Percentiles rank a stretch among this genome's conserved stretches.
Conservation (phyloP, 2,113 vertebrate species). For the Alethe castanea region DNA sequence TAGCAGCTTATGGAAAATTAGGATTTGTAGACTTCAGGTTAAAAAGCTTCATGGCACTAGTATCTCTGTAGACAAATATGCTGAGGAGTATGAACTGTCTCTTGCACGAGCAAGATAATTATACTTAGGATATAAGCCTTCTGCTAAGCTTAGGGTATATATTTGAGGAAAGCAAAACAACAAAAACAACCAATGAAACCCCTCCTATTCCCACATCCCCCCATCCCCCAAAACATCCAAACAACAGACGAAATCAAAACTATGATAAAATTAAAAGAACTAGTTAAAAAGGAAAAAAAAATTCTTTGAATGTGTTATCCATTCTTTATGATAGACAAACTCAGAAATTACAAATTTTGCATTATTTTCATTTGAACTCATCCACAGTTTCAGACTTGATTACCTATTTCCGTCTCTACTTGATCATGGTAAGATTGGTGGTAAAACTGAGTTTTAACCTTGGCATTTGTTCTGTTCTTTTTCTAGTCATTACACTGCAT, state of each 20-base stretch:
- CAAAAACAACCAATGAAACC: rapidly evolving
- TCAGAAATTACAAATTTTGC: background rate
- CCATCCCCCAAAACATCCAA: background rate
- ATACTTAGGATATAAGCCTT: background rate
- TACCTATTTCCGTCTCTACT: background rate
- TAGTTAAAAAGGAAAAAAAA: background rate
- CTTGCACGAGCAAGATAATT: background rate
- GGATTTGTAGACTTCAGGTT: background rate
- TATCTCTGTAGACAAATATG: background rate
- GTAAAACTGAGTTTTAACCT: background rate
- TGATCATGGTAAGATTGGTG: background rate
- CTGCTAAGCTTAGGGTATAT: background rate
- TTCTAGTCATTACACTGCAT: background rate
- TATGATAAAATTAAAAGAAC: background rate
- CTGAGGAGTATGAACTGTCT: background rate
- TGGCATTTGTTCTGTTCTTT: background rate
- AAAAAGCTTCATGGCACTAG: background rate
- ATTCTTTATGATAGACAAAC: background rate
- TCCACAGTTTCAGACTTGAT: background rate
- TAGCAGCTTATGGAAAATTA: background rate
- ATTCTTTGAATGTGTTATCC: background rate
- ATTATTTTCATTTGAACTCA: background rate
- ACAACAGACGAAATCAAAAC: background rate
- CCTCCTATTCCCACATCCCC: rapidly evolving
- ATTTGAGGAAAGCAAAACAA: background rate